Conservation (phyloP, 2,797 vertebrate species). For the Sebastes kiyomatsui region DNA sequence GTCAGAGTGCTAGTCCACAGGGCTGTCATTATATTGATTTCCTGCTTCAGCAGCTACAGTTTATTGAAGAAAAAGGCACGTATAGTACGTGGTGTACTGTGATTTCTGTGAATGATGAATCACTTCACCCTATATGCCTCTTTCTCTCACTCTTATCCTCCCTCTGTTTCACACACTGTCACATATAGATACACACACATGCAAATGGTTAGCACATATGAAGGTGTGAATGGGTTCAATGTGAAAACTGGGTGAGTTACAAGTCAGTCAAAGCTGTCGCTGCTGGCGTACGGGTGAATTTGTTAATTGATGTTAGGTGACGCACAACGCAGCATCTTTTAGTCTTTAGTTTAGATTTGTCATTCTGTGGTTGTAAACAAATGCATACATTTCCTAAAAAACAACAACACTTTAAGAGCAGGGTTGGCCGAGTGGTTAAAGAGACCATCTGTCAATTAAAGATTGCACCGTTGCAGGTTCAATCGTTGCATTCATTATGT, state of each 20-base stretch:
- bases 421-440: neutral
- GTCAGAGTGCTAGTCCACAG: neutral
- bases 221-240: neutral
- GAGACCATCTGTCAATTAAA: neutral
- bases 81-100: neutral
- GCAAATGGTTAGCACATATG: neutral
- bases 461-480: neutral
- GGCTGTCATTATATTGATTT: neutral
- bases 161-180: neutral
- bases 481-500: neutral
- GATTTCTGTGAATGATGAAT: slow-evolving; percentile 5
- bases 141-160: neutral
- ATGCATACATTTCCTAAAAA: neutral
- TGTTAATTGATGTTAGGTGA: neutral
- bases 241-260: neutral
- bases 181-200: neutral
- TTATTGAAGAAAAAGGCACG: neutral
- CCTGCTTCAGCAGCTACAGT: neutral
- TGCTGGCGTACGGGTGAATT: neutral
- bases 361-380: neutral
- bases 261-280: neutral
- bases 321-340: neutral
- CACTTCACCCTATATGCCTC: neutral
- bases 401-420: neutral
- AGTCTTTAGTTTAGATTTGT: neutral